Percentiles rank a stretch among this genome's conserved stretches.
Evolutionary conservation across 1,140 invertebrate species (phyloP).

Genomic region (Neotoxoptera formosana): DNA sequence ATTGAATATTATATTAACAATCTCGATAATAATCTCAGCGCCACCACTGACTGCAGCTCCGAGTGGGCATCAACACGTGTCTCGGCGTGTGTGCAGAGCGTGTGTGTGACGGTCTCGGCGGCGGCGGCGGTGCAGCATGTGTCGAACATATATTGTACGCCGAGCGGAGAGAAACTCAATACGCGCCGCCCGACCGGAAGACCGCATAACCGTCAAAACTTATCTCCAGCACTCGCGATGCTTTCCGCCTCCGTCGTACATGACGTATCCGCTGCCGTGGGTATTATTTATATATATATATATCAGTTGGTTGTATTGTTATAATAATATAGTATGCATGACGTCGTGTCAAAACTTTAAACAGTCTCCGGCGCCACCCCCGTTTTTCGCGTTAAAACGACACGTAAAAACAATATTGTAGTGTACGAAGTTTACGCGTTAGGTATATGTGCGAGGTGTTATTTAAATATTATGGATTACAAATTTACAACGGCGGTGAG

Average conservation of each 20-base stretch:
- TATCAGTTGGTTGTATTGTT: not conserved
- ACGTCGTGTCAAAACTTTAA: not conserved
- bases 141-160: conserved; percentile 27
- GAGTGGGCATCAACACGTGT: not conserved
- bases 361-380: not conserved
- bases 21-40: not conserved
- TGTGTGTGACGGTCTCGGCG: not conserved
- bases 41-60: no score
- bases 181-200: not conserved
- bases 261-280: not conserved
- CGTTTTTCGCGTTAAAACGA: not conserved
- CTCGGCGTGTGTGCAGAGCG: not conserved
- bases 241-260: not conserved
- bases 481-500: not conserved
- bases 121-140: not conserved
- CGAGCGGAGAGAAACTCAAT: not conserved
- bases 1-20: not conserved
- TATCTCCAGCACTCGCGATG: not conserved
- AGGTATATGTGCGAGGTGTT: no score
- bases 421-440: not conserved
- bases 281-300: not conserved
- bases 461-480: no score
- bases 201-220: not conserved
- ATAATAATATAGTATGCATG: no score
- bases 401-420: not conserved